These are phyloP conservation scores for Lepidurus apus DNA, from an alignment of 1,140 invertebrate species.

Conservation along the genomic window DNA sequence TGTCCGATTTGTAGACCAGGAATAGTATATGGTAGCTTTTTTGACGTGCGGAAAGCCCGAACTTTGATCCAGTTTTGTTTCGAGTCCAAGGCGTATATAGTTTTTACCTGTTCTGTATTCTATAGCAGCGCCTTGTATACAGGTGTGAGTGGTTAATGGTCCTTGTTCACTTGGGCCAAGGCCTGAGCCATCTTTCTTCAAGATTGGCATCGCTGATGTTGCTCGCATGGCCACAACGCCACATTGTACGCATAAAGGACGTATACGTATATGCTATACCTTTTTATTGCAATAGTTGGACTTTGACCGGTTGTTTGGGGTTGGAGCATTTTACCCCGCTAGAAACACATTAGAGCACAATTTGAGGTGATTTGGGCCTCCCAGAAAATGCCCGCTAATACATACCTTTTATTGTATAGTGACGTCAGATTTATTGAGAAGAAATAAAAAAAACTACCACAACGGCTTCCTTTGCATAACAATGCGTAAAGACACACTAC, in stretches of 20 bases:
- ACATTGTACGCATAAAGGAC: neutral
- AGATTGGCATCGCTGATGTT: constrained; percentile 4
- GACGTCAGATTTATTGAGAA: constrained; percentile 1
- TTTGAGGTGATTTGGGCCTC: neutral
- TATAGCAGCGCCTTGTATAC: neutral
- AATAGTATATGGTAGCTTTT: neutral
- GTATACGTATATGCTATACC: too few species aligned
- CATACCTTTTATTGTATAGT: neutral
- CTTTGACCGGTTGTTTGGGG: neutral
- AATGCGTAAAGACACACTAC: neutral
- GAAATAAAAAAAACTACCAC: neutral
- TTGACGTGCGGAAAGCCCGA: neutral
- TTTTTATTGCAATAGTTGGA: neutral
- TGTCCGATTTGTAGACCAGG: neutral
- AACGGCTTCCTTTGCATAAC: constrained; percentile 4
- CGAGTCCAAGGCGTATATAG: neutral
- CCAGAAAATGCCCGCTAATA: neutral
- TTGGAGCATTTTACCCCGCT: neutral
- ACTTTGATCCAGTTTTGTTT: neutral
- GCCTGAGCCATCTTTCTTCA: constrained; percentile 10
- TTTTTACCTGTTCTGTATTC: neutral
- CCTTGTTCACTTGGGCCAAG: constrained; percentile 17
- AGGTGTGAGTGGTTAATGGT: constrained; percentile 21
- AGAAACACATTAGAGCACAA: neutral
- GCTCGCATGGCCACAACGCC: neutral